Conservation (phyloP, 30 jellyfish, hydroid and myxozoan species). For the Hydra vulgaris region DNA sequence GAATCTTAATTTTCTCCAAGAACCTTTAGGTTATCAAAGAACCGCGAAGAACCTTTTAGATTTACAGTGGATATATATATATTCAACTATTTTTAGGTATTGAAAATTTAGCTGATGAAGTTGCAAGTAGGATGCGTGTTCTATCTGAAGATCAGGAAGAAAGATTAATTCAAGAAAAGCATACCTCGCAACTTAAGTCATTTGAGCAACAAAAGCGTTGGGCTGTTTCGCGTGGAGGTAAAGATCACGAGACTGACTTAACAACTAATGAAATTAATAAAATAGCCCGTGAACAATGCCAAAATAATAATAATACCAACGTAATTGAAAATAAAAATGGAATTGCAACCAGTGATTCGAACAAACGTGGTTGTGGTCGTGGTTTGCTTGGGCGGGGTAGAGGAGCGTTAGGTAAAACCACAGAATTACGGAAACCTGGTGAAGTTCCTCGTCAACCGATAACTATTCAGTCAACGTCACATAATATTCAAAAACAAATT, state of each 20-base stretch:
- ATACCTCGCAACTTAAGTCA: not conserved
- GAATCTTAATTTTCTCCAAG: too few species aligned
- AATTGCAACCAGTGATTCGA: not conserved
- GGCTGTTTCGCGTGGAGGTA: constrained; percentile 22
- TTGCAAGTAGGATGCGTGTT: not conserved
- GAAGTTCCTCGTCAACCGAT: not conserved
- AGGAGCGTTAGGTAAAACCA: not conserved
- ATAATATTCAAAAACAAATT: not conserved
- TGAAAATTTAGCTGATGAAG: constrained; percentile 9
- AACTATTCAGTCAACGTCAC: not conserved
- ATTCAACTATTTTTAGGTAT: too few species aligned
- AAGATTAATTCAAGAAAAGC: not conserved
- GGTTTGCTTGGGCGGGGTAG: constrained; percentile 2
- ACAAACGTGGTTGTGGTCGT: not conserved
- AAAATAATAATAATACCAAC: not conserved
- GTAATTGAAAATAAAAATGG: not conserved
- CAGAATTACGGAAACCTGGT: constrained; percentile 4
- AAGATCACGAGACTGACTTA: not conserved
- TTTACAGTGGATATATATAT: too few species aligned
- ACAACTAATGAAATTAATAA: not conserved
- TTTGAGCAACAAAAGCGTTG: constrained; percentile 23
- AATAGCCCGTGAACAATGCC: too few species aligned
- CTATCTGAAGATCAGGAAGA: not conserved
- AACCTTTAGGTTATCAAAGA: too few species aligned
- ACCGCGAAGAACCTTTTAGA: too few species aligned